phyloP scores from a whole-genome alignment of 1,140 invertebrate species.

The Scaptomyza hsui region DNA sequence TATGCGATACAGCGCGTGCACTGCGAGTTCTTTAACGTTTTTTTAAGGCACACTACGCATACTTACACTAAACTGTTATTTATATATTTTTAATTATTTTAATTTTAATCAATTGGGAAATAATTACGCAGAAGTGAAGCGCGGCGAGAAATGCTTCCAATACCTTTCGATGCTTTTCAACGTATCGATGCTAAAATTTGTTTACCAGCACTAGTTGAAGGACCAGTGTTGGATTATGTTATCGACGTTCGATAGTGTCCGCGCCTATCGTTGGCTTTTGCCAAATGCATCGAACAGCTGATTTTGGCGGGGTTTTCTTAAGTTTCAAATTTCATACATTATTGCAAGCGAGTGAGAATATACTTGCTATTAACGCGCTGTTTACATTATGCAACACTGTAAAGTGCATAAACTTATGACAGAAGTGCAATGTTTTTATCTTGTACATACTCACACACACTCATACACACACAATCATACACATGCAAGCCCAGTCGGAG shows the following conservation, averaged over 20 bases:
- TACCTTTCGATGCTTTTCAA: constrained; percentile 40
- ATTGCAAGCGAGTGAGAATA: not conserved
- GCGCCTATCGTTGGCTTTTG: constrained; percentile 10
- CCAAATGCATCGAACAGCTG: constrained; percentile 5
- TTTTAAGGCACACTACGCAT: constrained; percentile 38
- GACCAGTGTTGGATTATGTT: not conserved
- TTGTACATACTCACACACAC: constrained; percentile 26
- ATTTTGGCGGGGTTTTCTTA: not conserved
- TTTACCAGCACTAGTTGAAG: constrained; percentile 31
- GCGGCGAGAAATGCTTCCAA: constrained; percentile 46
- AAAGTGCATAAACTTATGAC: constrained; percentile 10
- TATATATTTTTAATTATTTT: constrained; percentile 43
- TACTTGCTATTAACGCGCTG: not conserved
- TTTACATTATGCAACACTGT: constrained; percentile 24
- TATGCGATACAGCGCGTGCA: constrained; percentile 30
- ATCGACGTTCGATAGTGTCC: not conserved
- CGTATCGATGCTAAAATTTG: constrained; percentile 33
- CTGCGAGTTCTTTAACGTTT: constrained; percentile 7
- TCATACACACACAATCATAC: constrained; percentile 5
- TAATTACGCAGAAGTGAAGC: constrained; percentile 69
- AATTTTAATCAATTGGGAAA: constrained; percentile 55
- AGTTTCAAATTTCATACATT: not conserved
- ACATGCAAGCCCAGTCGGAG: constrained; percentile 33
- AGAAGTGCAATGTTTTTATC: constrained; percentile 44
- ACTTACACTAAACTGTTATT: constrained; percentile 57